Evolutionary conservation across 2,797 vertebrate genomes (phyloP).

Genomic region (Squalus acanthias): DNA sequence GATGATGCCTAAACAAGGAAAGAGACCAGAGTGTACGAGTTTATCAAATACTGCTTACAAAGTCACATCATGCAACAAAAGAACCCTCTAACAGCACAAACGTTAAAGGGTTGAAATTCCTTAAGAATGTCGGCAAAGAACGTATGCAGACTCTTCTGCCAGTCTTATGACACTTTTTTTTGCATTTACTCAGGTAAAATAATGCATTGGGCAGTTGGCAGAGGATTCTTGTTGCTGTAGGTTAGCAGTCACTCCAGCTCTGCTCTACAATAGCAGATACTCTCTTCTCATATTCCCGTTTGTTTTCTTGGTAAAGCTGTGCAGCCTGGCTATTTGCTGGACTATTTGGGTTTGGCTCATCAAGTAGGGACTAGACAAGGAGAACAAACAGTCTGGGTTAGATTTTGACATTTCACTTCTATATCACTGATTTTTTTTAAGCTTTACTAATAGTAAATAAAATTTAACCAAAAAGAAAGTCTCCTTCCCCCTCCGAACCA

Average conservation of each 20-base stretch:
- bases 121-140: conserved; percentile 65
- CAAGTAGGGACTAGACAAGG: conserved; percentile 77
- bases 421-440: not conserved
- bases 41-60: conserved; percentile 88
- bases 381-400: not conserved
- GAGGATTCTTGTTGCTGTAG: conserved; percentile 48
- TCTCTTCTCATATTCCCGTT: conserved; percentile 95
- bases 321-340: conserved; percentile 97
- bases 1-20: conserved; percentile 53
- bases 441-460: not conserved
- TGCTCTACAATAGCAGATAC: conserved; percentile 97
- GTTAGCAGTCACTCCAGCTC: conserved; percentile 96
- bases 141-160: conserved; percentile 53
- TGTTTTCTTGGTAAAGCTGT: conserved; percentile 98
- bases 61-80: conserved; percentile 93
- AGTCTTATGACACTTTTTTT: conserved; percentile 69
- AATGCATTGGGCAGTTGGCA: conserved; percentile 44
- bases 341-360: conserved; percentile 97
- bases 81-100: conserved; percentile 75
- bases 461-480: not conserved
- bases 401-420: not conserved
- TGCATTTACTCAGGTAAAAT: conserved; percentile 56
- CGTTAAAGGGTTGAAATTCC: conserved; percentile 61
- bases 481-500: not conserved
- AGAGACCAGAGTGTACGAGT: conserved; percentile 88